A percentile compares a stretch with the other conserved stretches of the same genome.
Conservation (phyloP, 2,888 invertebrate species). For the Cataglyphis altisquamis region DNA sequence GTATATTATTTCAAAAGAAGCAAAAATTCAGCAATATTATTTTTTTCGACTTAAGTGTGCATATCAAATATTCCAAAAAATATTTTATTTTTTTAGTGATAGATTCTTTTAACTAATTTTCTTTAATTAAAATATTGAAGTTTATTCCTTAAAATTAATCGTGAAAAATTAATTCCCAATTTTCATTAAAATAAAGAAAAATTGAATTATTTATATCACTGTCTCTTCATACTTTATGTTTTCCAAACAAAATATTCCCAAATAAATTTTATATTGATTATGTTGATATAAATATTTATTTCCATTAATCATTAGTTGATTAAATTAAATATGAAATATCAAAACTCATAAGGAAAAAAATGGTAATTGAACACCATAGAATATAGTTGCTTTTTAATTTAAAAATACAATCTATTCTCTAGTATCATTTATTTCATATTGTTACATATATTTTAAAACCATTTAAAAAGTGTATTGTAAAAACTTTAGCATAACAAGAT, state of each 20-base stretch:
- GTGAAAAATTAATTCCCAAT: too few relatives aligned
- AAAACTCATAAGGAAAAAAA: background rate
- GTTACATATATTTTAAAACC: constrained; percentile 45
- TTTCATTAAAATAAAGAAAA: too few relatives aligned
- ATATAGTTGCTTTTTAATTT: background rate
- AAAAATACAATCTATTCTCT: background rate
- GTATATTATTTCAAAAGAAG: background rate
- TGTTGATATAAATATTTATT: background rate
- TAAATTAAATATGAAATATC: background rate
- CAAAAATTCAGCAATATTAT: background rate
- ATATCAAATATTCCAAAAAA: background rate
- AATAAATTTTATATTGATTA: background rate
- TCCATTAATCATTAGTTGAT: background rate
- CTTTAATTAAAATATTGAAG: too few relatives aligned
- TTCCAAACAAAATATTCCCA: too few relatives aligned
- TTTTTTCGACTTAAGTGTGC: background rate
- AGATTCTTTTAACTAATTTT: background rate
- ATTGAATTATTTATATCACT: too few relatives aligned
- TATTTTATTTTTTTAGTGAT: background rate
- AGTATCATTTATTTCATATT: background rate
- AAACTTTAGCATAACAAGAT: constrained; percentile 43
- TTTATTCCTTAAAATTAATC: too few relatives aligned
- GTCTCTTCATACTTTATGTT: too few relatives aligned
- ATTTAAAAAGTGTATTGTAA: constrained; percentile 52
- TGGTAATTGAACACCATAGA: background rate